Evolutionary conservation across 2,113 vertebrate genomes (phyloP).

Genomic region (Raja brachyura): DNA sequence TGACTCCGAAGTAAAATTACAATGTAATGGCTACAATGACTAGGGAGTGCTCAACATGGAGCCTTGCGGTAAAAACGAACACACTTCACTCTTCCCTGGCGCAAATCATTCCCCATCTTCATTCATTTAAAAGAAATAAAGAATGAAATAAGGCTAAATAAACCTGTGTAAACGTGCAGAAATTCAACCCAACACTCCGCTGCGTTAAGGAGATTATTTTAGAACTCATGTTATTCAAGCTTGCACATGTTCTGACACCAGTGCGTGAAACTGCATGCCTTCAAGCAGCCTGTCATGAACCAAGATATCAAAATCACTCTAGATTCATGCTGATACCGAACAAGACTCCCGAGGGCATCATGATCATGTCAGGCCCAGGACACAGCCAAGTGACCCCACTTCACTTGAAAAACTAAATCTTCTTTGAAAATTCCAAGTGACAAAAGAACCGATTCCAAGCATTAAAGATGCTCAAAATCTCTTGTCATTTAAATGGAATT

Average conservation of each 20-base stretch:
- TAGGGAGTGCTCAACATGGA: background rate
- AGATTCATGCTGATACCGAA: constrained; percentile 2
- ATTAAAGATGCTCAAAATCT: background rate
- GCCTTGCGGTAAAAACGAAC: background rate
- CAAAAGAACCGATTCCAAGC: background rate
- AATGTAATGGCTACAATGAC: background rate
- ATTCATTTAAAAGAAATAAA: background rate
- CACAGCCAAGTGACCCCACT: background rate
- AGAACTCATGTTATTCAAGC: background rate
- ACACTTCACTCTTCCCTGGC: background rate
- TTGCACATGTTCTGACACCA: constrained; percentile 1
- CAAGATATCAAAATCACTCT: constrained; percentile 28
- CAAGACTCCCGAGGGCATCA: constrained; percentile 15
- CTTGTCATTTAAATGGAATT: background rate
- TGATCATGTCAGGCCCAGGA: background rate
- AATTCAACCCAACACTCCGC: background rate
- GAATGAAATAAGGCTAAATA: background rate
- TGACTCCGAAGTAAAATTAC: too few relatives aligned
- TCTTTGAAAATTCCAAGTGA: background rate
- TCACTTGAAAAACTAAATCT: background rate
- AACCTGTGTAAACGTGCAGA: background rate
- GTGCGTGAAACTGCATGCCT: background rate
- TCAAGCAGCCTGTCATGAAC: constrained; percentile 7
- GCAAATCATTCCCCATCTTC: background rate
- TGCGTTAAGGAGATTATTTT: background rate